A percentile compares a stretch with the other conserved stretches of the same genome.
phyloP scores from a whole-genome alignment of 2,113 vertebrate genomes.

The Corydoras maculifer region DNA sequence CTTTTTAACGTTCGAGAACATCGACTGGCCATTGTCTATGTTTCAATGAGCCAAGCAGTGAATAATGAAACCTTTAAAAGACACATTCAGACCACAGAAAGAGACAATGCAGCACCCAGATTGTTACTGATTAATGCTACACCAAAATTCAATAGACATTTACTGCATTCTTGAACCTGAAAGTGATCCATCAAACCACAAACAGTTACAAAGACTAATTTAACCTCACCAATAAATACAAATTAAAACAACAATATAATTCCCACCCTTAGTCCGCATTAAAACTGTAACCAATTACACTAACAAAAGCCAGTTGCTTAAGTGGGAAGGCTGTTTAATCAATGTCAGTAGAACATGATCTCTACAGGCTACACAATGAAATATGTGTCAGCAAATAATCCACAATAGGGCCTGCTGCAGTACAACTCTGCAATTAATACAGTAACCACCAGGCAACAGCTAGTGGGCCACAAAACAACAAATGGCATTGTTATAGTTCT shows the following conservation, averaged over 20 bases:
- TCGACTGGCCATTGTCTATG: constrained; percentile 52
- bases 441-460: constrained; percentile 2
- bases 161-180: constrained; percentile 1
- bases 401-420: neutral
- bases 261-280: neutral
- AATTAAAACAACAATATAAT: constrained; percentile 4
- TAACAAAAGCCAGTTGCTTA: neutral
- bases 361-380: constrained; percentile 1
- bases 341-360: constrained; percentile 6
- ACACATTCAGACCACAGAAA: constrained; percentile 25
- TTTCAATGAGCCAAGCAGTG: constrained; percentile 37
- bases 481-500: too few species aligned
- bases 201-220: neutral
- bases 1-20: constrained; percentile 52
- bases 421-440: constrained; percentile 12
- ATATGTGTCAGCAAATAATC: neutral
- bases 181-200: neutral
- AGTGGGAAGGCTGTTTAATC: neutral
- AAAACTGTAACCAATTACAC: constrained; percentile 1
- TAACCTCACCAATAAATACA: neutral
- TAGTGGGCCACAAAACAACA: constrained; percentile 20
- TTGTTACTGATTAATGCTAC: constrained; percentile 10
- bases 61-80: constrained; percentile 40
- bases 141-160: constrained; percentile 17
- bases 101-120: neutral